Percentiles rank a stretch among this genome's conserved stretches.
Conservation (phyloP, 1,140 invertebrate species). For the Drosophila micromelanica region DNA sequence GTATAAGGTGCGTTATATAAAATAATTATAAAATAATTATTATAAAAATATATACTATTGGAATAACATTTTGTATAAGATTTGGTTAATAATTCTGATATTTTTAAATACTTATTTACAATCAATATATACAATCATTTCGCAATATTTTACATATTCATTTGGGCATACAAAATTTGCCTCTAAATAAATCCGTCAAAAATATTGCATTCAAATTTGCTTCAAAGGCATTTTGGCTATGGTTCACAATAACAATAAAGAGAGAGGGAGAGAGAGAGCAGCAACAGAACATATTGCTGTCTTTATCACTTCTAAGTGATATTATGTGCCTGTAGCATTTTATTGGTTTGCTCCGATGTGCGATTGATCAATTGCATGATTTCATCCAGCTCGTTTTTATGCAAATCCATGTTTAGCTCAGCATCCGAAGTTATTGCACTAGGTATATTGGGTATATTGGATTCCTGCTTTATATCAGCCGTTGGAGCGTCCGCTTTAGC, state of each 20-base stretch:
- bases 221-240: background rate
- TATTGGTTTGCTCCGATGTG: background rate
- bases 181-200: background rate
- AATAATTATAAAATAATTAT: too few species aligned
- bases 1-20: too few species aligned
- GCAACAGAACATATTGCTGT: slow-evolving; percentile 3
- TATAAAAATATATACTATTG: too few species aligned
- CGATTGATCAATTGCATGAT: slow-evolving; percentile 25
- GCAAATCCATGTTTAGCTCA: background rate
- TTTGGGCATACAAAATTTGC: background rate
- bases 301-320: background rate
- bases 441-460: background rate
- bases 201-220: slow-evolving; percentile 6
- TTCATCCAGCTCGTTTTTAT: slow-evolving; percentile 8
- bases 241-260: background rate
- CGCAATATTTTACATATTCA: background rate
- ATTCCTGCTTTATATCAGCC: background rate
- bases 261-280: background rate
- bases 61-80: too few species aligned
- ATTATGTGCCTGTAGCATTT: slow-evolving; percentile 10
- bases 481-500: background rate
- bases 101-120: too few species aligned
- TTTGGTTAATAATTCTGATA: too few species aligned
- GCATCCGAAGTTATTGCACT: background rate
- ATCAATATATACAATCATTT: too few species aligned